Conservation (phyloP, 2,113 vertebrate genomes). For the Platichthys stellatus region DNA sequence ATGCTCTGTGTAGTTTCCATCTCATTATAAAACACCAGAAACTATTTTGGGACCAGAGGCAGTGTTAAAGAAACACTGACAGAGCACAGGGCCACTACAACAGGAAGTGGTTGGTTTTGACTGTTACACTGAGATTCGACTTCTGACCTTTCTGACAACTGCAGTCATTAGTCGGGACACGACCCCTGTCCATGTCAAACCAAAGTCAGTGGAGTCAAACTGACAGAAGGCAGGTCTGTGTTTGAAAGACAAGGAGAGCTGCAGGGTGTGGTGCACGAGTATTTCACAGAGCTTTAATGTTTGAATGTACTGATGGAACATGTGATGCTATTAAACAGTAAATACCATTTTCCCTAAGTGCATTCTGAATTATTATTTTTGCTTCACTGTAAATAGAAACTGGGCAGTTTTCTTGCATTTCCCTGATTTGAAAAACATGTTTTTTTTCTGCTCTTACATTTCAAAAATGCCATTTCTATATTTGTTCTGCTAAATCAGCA, state of each 20-base stretch:
- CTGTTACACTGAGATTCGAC: slow-evolving; percentile 36
- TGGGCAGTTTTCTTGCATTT: neutral
- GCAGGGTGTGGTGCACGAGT: neutral
- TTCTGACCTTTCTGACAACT: slow-evolving; percentile 59
- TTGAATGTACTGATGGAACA: neutral
- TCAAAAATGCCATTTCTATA: neutral
- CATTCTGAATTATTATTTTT: neutral
- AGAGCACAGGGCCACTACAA: slow-evolving; percentile 46
- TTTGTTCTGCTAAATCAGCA: no score
- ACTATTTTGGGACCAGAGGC: slow-evolving; percentile 25
- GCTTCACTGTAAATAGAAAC: neutral
- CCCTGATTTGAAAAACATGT: neutral
- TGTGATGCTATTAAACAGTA: neutral
- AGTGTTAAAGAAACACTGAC: slow-evolving; percentile 36
- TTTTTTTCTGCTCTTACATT: neutral
- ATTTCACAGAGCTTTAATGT: neutral
- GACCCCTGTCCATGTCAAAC: slow-evolving; percentile 41
- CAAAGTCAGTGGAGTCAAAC: slow-evolving; percentile 42
- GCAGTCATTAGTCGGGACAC: slow-evolving; percentile 45
- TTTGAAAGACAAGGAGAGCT: neutral
- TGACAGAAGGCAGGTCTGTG: slow-evolving; percentile 46
- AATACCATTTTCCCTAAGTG: neutral
- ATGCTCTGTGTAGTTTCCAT: neutral
- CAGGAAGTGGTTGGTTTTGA: slow-evolving; percentile 53
- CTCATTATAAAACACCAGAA: slow-evolving; percentile 6